phyloP scores from a whole-genome alignment of 2,888 invertebrate genomes.

The Drosophila siamana region DNA sequence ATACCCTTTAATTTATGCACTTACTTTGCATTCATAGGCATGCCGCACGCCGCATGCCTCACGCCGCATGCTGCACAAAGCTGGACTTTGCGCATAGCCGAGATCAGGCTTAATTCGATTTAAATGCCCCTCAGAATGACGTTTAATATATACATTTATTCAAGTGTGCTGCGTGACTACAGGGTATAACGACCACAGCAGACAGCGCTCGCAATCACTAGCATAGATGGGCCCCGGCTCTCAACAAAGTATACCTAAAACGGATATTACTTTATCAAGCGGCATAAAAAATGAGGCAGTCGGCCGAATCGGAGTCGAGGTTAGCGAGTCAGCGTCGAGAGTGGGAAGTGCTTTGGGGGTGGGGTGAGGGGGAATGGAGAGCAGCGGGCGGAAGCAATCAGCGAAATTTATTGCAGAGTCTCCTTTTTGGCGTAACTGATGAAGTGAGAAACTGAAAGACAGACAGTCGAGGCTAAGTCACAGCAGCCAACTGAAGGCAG shows the following conservation, averaged over 20 bases:
- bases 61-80: constrained; percentile 5
- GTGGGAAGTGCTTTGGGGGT: too few species aligned
- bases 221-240: constrained; percentile 1
- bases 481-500: constrained; percentile 39
- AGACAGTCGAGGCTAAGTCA: constrained; percentile 67
- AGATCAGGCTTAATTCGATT: constrained; percentile 46
- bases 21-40: constrained; percentile 51
- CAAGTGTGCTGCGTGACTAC: constrained; percentile 38
- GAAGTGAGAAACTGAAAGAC: constrained; percentile 81
- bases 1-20: constrained; percentile 61
- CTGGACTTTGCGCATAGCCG: constrained; percentile 3
- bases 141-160: constrained; percentile 27
- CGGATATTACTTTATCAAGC: constrained; percentile 81
- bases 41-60: background rate
- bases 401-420: constrained; percentile 80
- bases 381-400: constrained; percentile 71
- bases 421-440: constrained; percentile 80
- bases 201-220: background rate
- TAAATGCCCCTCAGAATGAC: constrained; percentile 28
- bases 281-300: constrained; percentile 79
- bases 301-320: constrained; percentile 60
- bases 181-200: constrained; percentile 33
- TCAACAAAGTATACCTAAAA: constrained; percentile 67
- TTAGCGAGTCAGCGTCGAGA: constrained; percentile 33
- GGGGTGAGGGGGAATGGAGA: background rate